phyloP scores from a whole-genome alignment of 2,113 vertebrate genomes.

The Oreotragus oreotragus region DNA sequence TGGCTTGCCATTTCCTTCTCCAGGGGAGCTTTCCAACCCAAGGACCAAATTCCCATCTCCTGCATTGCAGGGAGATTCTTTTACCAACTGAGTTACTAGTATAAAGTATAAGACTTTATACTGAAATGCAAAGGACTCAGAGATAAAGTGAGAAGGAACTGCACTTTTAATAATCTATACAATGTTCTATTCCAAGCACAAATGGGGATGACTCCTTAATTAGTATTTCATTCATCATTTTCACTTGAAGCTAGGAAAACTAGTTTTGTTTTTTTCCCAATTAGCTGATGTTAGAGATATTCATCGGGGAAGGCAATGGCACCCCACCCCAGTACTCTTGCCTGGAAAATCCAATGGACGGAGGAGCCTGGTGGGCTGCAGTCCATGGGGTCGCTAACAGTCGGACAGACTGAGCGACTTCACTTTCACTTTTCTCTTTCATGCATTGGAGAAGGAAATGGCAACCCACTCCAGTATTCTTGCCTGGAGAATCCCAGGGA shows the following conservation, averaged over 20 bases:
- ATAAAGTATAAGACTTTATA: neutral
- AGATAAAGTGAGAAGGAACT: neutral
- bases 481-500: no score
- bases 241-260: conserved; percentile 14
- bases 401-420: no score
- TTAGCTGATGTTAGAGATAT: neutral
- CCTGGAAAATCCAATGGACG: no score
- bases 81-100: neutral
- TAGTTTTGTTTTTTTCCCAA: neutral
- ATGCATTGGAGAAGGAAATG: no score
- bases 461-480: no score
- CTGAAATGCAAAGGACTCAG: conserved; percentile 7
- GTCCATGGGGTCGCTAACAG: no score
- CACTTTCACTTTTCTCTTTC: no score
- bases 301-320: no score
- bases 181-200: neutral
- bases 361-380: no score
- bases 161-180: neutral
- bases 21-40: neutral
- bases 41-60: neutral
- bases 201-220: neutral
- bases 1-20: neutral
- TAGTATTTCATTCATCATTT: neutral
- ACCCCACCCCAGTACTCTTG: no score
- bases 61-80: neutral